A percentile compares a stretch with the other conserved stretches of the same genome.
Evolutionary conservation across 2,113 vertebrate genomes (phyloP).

Genomic region (human (Homo sapiens)): DNA sequence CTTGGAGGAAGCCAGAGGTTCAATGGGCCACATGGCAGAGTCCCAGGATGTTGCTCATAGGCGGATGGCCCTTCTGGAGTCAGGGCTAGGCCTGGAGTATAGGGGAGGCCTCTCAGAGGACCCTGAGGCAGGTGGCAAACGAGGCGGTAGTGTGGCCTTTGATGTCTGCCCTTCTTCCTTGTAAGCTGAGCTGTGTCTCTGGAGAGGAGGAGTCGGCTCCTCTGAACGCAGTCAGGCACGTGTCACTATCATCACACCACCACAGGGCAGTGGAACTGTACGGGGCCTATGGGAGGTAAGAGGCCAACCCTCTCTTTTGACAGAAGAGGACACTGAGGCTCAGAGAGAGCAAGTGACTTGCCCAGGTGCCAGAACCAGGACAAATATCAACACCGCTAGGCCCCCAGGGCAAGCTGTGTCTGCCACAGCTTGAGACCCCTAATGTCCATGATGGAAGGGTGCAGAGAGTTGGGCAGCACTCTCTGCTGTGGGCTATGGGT

Average conservation of each 20-base stretch:
- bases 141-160: fast-evolving
- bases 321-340: neutral
- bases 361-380: neutral
- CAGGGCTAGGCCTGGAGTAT: neutral
- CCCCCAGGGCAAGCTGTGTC: neutral
- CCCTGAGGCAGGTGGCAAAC: neutral
- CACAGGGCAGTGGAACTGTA: neutral
- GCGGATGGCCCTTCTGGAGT: neutral
- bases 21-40: neutral
- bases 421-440: neutral
- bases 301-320: neutral
- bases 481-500: neutral
- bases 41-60: neutral
- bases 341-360: neutral
- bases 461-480: neutral
- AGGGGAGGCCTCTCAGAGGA: neutral
- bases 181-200: neutral
- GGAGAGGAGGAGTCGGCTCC: neutral
- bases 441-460: neutral
- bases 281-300: neutral
- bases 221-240: neutral
- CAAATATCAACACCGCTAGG: neutral
- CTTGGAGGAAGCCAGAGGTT: neutral
- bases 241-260: neutral
- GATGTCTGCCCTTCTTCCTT: neutral